Base-by-base conservation (phyloP, 1,140 invertebrate species). In the Sycobia sp. region DNA sequence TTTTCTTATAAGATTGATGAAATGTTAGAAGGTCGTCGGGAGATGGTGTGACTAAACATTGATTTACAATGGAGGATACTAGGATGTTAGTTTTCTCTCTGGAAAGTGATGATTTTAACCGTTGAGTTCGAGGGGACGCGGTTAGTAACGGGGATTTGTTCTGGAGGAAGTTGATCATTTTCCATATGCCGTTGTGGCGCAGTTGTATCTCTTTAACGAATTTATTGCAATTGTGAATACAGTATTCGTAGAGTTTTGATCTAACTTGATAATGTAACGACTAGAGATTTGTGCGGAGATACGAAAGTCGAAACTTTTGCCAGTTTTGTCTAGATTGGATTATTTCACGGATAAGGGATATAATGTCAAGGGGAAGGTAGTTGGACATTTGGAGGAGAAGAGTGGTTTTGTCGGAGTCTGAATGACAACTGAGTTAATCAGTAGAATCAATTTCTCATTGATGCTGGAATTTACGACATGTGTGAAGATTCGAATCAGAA, bases 401-500 rank as follows among this genome's bases (percentile, higher is more conserved):
- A 10, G 44, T 20, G 1, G 58, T 25, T 1, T 10, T 18, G 18
- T 50, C 23, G 10, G 46, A 44, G 18, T 56, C 38, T 0, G 36
- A n/a, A n/a, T n/a, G n/a, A n/a, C n/a, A n/a, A n/a, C n/a, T n/a
- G n/a, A n/a, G n/a, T n/a, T n/a, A n/a, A n/a, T n/a, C 10, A 18
- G 49, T 58, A 20, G 23, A 5, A 2, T 27, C 14, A 16, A 50
- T 27, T 50, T 4, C 14, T 29, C 3, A n/a, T n/a, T n/a, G n/a
- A n/a, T n/a, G n/a, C n/a, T n/a, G n/a, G n/a, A n/a, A n/a, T n/a
- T n/a, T n/a, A n/a, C n/a, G n/a, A n/a, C n/a, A n/a, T n/a, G n/a
- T n/a, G n/a, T n/a, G n/a, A n/a, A 16, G 20, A 65, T 47, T 59
- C 16, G 32, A 65, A 32, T 2, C 36, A 8, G 9, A 49, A 56